phyloP scores from a whole-genome alignment of 2,113 vertebrate species.

The Uropsilus gracilis region DNA sequence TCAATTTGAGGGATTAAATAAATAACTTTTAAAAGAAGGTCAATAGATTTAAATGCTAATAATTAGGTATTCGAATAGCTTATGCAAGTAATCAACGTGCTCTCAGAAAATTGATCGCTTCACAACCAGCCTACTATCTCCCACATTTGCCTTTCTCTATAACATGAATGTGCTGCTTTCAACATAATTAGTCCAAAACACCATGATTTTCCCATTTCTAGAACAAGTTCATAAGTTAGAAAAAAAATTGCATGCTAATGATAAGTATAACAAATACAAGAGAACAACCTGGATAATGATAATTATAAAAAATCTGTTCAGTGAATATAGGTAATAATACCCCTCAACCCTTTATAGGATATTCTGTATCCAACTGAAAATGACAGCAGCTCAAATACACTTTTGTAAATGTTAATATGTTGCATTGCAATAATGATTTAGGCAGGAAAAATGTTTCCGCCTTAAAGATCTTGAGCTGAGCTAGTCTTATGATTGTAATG shows the following conservation, averaged over 20 bases:
- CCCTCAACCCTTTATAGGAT: not conserved
- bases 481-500: not conserved
- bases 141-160: not conserved
- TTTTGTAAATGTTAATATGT: not conserved
- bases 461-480: not conserved
- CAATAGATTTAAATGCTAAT: constrained; percentile 64
- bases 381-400: not conserved
- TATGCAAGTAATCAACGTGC: constrained; percentile 47
- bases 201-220: not conserved
- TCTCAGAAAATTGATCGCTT: constrained; percentile 37
- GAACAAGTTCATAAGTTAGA: not conserved
- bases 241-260: not conserved
- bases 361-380: not conserved
- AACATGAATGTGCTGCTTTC: not conserved
- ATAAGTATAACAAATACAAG: not conserved
- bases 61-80: constrained; percentile 55
- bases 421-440: not conserved
- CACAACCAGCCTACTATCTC: not conserved
- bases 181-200: not conserved
- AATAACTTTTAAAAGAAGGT: constrained; percentile 61
- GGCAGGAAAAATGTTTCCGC: not conserved
- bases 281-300: not conserved
- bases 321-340: not conserved
- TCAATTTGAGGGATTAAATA: not conserved
- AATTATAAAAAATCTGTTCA: not conserved